Evolutionary conservation across 2,113 vertebrate species (phyloP), one percentile per base, ranked within the genome.

Genomic region (Nothocercus nigrocapillus): DNA sequence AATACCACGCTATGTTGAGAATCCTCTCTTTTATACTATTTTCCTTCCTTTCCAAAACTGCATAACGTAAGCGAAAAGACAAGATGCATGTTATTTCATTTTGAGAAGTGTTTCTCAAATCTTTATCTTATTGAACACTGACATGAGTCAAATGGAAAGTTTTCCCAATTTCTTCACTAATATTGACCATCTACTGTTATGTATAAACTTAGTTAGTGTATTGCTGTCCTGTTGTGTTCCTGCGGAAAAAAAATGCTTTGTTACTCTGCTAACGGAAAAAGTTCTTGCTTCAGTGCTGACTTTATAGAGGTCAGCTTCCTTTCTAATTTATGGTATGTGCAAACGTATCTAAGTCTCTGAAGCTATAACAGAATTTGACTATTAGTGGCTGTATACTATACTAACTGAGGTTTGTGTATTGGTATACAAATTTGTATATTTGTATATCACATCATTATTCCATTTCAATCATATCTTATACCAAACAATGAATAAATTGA

Each of bases 231-330:
- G 36, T 36, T 36, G 36, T 36, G 36, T 95, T 63, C 44, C 96
- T 90, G 86, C 18, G 34, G 82, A 96, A 92, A 94, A 94, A 84
- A 94, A 88, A 84, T 51, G 7, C 47, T 94, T 92, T 85, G 96
- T 96, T 97, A 86, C 54, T 90, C 91, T 95, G 84, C 25, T 94
- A 91, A 96, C 72, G 75, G 84, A 96, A 92, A 93, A 49, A 83
- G 62, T 30, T 89, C 45, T 79, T 84, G 28, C 84, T 96, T 94
- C 59, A 61, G 72, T 2, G 1, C 20, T 86, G 69, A 80, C 59
- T 47, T 90, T 30, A 74, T 34, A 88, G 49, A 72, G 47, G 42
- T 90, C 84, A 74, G 34, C 81, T 79, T 91, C 24, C 36, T 68
- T 64, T 22, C 32, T 53, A 59, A 80, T 32, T 92, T 87, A 79